phyloP scores from a whole-genome alignment of 2,113 vertebrate genomes.

The Ophiodon elongatus region DNA sequence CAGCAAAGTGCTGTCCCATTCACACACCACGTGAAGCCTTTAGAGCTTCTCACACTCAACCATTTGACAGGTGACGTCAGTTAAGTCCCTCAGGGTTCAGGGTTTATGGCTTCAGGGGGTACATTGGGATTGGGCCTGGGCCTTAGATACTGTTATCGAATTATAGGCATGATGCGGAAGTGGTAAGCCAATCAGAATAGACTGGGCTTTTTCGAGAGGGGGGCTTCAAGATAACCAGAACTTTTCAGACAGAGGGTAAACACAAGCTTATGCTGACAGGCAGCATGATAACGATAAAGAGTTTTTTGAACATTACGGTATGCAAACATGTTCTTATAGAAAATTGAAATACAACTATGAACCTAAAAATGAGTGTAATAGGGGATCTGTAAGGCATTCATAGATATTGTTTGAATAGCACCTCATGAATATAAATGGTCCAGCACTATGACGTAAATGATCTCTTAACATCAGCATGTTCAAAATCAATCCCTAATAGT shows the following conservation, averaged over 20 bases:
- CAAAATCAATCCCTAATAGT: constrained; percentile 24
- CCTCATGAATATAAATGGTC: constrained; percentile 38
- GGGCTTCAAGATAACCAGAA: neutral
- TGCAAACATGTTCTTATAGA: neutral
- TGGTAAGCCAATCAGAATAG: neutral
- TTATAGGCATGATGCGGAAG: neutral
- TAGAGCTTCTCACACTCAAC: neutral
- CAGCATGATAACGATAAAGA: too few species aligned
- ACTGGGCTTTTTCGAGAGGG: neutral
- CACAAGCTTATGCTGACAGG: neutral
- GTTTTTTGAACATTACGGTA: neutral
- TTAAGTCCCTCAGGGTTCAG: neutral
- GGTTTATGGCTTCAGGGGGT: neutral
- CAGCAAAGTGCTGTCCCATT: neutral
- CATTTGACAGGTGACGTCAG: neutral
- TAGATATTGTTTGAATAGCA: constrained; percentile 29
- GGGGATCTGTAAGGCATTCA: neutral
- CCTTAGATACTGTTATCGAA: neutral
- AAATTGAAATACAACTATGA: neutral
- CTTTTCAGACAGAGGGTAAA: neutral
- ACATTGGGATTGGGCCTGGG: neutral
- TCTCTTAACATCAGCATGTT: constrained; percentile 29
- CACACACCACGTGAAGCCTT: neutral
- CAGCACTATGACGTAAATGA: constrained; percentile 22
- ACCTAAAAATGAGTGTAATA: neutral